phyloP scores from a whole-genome alignment of 1,140 invertebrate species.

The Bathynomus jamesi region DNA sequence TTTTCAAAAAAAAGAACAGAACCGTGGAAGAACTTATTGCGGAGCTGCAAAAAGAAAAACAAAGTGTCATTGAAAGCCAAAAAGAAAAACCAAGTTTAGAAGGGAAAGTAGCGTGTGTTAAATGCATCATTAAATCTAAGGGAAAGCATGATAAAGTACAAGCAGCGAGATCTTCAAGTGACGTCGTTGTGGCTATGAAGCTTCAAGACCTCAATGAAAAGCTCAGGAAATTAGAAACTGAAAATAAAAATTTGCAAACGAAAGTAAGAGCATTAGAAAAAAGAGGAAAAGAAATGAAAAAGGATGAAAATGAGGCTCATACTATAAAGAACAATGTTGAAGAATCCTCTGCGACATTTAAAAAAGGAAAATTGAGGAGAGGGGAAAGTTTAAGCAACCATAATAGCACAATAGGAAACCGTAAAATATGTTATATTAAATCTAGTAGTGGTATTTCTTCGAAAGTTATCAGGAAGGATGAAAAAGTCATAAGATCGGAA shows the following conservation, averaged over 20 bases:
- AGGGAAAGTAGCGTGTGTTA: slow-evolving; percentile 15
- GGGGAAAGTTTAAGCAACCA: no score
- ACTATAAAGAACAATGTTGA: background rate
- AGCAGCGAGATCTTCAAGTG: background rate
- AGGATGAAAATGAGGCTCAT: background rate
- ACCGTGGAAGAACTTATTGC: slow-evolving; percentile 14
- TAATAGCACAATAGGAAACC: no score
- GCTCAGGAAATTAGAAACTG: background rate
- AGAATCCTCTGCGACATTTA: background rate
- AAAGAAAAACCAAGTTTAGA: slow-evolving; percentile 22
- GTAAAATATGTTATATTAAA: no score
- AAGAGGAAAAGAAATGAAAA: background rate
- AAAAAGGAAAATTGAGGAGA: no score
- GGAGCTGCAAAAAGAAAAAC: slow-evolving; percentile 12
- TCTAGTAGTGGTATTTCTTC: no score
- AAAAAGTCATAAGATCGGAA: no score
- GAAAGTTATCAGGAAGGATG: no score
- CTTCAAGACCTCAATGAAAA: background rate
- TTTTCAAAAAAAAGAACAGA: slow-evolving; percentile 24
- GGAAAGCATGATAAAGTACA: background rate
- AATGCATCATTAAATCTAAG: background rate
- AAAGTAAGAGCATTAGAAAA: background rate
- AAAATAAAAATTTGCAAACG: background rate
- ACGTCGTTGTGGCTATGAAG: background rate
- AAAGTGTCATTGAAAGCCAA: background rate